A percentile compares a stretch with the other conserved stretches of the same genome.
Conservation (phyloP, 2,888 invertebrate genomes). For the Melanargia galathea region DNA sequence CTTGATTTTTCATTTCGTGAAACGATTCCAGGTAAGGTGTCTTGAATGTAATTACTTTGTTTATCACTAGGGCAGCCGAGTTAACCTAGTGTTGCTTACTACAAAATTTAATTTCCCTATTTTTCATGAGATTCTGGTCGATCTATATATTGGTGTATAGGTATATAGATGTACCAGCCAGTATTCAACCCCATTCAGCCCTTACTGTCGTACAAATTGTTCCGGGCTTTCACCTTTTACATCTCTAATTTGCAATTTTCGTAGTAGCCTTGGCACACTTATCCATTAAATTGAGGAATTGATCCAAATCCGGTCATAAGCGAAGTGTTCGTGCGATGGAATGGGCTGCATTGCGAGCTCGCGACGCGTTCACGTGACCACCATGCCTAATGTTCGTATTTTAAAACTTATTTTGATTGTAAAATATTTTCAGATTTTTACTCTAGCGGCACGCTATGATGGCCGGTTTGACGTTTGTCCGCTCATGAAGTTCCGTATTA, state of each 20-base stretch:
- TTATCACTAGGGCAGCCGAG: no score
- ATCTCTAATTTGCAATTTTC: slow-evolving; percentile 30
- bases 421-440: background rate
- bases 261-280: slow-evolving; percentile 60
- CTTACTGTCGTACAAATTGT: slow-evolving; percentile 51
- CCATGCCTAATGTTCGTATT: slow-evolving; percentile 51
- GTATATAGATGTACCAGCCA: slow-evolving; percentile 43
- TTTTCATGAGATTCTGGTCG: no score
- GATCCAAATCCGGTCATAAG: background rate
- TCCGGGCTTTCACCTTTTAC: slow-evolving; percentile 28
- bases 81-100: no score
- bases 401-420: background rate
- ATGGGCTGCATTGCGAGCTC: slow-evolving; percentile 73
- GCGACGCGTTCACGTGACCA: slow-evolving; percentile 47
- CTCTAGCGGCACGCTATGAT: no score
- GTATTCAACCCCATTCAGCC: slow-evolving; percentile 44
- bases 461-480: no score
- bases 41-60: no score
- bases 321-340: slow-evolving; percentile 37
- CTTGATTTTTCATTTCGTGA: no score
- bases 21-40: no score
- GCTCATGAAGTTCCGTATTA: no score
- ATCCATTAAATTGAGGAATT: slow-evolving; percentile 1
- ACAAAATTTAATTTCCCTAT: no score
- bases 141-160: background rate